Evolutionary conservation across 2,113 vertebrate species (phyloP), one percentile per base, ranked within the genome.

Genomic region (Sinocyclocheilus rhinocerous): DNA sequence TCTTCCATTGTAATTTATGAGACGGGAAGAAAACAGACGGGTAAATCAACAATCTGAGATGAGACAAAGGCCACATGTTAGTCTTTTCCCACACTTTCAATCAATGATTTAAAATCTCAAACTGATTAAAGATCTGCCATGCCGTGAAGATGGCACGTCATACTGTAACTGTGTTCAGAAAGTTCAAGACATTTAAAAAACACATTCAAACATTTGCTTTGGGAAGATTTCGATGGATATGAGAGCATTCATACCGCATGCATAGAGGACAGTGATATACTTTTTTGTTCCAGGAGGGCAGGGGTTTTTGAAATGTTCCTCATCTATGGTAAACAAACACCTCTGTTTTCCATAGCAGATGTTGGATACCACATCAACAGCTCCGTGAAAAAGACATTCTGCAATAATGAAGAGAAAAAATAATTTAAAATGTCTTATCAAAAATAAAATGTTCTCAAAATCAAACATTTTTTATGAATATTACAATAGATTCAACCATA

Each of bases 301-400:
- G 0, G 97, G 97, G 89, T 96, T 97, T 91, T 94, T 95, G 78
- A 99, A 98, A 81, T 96, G 95, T 85, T 73, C 91, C 91, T 95
- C 95, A 84, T 94, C 92, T 72, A 97, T 94, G 0, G 93, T 75
- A 88, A 98, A 85, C 89, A 91, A 92, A 87, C 98, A 99, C 83
- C 95, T 96, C 90, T 97, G 97, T 91, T 95, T 98, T 89, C 96
- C 94, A 0, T 97, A 97, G 93, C 98, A 99, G 87, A 93, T 94
- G 89, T 93, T 94, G n/a, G 96, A 96, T 55, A 99, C 92, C 10
- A 95, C 89, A 77, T 96, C 95, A n/a, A 97, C 88, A 0, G 97
- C 97, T 3, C 95, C 94, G 55, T 97, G 95, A 69, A 96, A 97
- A 79, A 97, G 91, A 89, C 98, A 99, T 75, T 99, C 98, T 99